Base-by-base conservation (phyloP, 2,797 vertebrate genomes). In the Steatocranus sp. region DNA sequence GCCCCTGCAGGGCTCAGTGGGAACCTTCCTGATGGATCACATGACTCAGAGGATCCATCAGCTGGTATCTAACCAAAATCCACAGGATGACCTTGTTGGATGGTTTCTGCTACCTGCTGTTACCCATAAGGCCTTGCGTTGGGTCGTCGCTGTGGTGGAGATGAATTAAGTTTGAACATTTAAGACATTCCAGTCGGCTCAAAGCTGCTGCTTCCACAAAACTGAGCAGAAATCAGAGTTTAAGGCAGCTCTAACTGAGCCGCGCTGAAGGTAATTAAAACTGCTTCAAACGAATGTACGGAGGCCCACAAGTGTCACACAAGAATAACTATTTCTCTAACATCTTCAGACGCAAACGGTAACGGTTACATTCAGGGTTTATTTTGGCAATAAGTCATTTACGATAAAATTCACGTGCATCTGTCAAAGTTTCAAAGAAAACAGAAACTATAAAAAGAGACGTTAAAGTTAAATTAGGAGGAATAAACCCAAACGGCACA, bases 381-480 rank as follows among this genome's bases (percentile, higher is more conserved):
- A 25, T 23, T 66, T 66, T 36, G 32, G 18, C 30, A 34, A 36
- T 23, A 0, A 14, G 18, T 36, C 27, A 32, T 18, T 66, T 23
- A 66, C 1, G 12, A 66, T 23, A 4, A 58, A 41, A 66, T 66
- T 41, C 5, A 10, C 36, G 14, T 2, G 0, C 0, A 36, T 34
- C 0, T 38, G 18, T 36, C 34, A 0, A 63, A 36, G n/a, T 36
- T 63, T 63, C 11, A 36, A 20, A 66, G 34, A 1, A 66, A 66
- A 41, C 20, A 68, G 11, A 38, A 68, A 25, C n/a, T 15, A 10
- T 25, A 43, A 0, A 68, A 43, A 68, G 36, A 66, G 36, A 41
- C 8, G 1, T 41, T 41, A 41, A 66, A 41, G 34, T 41, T 25
- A 68, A 68, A 68, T 68, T 43, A 68, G 36, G 36, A 23, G 17